These are phyloP conservation scores for Himantopus leucocephalus DNA, from an alignment of 2,113 vertebrate genomes.

Conservation along the genomic window DNA sequence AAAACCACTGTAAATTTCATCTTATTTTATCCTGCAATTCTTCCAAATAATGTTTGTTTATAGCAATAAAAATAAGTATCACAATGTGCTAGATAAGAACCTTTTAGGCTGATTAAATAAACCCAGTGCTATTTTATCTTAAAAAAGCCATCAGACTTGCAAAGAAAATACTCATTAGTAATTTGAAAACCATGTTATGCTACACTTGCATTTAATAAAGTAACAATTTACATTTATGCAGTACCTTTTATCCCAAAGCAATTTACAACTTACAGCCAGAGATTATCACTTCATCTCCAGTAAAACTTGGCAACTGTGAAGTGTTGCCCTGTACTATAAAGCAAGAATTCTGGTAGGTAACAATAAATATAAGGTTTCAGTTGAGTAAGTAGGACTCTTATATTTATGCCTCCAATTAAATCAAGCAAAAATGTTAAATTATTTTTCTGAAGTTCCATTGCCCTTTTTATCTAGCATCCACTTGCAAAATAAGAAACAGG, in stretches of 20 bases:
- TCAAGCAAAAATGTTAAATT: background rate
- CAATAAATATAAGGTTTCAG: conserved; percentile 29
- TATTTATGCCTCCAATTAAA: conserved; percentile 24
- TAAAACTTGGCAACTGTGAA: conserved; percentile 26
- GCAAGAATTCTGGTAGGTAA: conserved; percentile 36
- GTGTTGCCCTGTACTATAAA: conserved; percentile 9
- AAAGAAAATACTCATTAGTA: conserved; percentile 47
- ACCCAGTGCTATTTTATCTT: background rate
- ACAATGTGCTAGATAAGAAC: background rate
- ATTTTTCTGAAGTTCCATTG: background rate
- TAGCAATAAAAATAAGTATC: background rate
- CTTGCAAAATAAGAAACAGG: background rate
- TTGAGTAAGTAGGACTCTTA: background rate
- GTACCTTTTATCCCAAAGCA: conserved; percentile 56
- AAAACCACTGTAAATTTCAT: background rate
- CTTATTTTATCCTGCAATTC: background rate
- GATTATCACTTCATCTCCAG: conserved; percentile 61
- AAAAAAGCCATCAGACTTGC: background rate
- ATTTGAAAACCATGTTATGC: conserved; percentile 42
- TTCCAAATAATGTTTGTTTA: background rate
- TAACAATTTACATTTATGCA: conserved; percentile 52
- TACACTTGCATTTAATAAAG: conserved; percentile 45
- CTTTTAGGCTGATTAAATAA: conserved; percentile 13
- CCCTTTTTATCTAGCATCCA: background rate
- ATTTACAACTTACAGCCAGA: conserved; percentile 56